phyloP scores from a whole-genome alignment of 2,113 vertebrate species.

The Anoura caudifer region DNA sequence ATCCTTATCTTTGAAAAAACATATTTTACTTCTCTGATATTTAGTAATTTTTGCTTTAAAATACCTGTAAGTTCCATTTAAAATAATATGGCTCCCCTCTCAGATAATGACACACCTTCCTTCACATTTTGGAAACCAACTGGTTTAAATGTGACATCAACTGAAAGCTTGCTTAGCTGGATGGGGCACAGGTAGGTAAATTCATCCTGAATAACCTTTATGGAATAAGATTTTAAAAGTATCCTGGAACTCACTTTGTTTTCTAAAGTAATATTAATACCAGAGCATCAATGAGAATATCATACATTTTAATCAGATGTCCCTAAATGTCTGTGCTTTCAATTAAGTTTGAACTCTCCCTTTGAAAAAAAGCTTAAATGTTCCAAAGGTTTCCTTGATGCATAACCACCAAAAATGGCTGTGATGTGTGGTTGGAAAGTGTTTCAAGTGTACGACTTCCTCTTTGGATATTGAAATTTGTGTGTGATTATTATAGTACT shows the following conservation, averaged over 20 bases:
- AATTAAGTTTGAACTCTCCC: background rate
- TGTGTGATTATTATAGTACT: background rate
- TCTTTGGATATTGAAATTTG: background rate
- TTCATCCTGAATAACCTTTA: background rate
- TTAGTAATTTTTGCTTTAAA: background rate
- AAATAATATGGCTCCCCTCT: background rate
- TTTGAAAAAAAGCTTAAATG: background rate
- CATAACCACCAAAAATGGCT: background rate
- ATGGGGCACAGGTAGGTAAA: background rate
- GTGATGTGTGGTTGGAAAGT: background rate
- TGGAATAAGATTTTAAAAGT: background rate
- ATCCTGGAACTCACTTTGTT: background rate
- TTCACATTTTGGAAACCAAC: background rate
- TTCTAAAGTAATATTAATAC: background rate
- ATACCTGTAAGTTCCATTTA: background rate
- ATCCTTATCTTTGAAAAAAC: background rate
- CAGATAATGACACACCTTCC: background rate
- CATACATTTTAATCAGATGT: background rate
- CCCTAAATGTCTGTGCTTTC: background rate
- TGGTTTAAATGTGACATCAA: background rate
- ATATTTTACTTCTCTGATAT: background rate
- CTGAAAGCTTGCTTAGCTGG: background rate
- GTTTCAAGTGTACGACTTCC: background rate
- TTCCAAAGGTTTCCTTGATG: background rate
- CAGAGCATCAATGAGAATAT: background rate